Percentiles rank a stretch among this genome's conserved stretches.
These are phyloP conservation scores for Microctenopoma steveboyesi DNA, from an alignment of 2,797 vertebrate genomes.

Conservation along the genomic window DNA sequence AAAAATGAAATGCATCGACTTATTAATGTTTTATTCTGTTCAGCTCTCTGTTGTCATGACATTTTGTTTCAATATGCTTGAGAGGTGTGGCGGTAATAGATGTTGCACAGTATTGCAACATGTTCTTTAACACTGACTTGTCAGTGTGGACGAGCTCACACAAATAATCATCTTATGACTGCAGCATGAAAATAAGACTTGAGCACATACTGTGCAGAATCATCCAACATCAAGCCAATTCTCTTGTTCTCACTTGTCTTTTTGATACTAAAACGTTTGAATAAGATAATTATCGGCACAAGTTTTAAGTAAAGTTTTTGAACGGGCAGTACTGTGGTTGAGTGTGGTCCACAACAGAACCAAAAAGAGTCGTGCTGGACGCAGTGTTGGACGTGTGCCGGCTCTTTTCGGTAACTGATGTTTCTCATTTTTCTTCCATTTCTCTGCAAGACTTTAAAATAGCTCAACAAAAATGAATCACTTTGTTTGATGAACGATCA, in stretches of 20 bases:
- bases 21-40: slow-evolving; percentile 13
- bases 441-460: neutral
- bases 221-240: neutral
- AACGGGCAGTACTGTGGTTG: neutral
- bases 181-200: slow-evolving; percentile 18
- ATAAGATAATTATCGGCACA: neutral
- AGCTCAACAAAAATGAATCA: no score
- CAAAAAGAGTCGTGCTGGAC: neutral
- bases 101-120: slow-evolving; percentile 63
- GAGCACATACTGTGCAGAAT: neutral
- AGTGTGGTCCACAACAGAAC: neutral
- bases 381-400: no score
- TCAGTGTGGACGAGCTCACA: slow-evolving; percentile 39
- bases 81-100: slow-evolving; percentile 39
- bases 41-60: slow-evolving; percentile 54
- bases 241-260: neutral
- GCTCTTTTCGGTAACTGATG: no score
- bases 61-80: slow-evolving; percentile 14
- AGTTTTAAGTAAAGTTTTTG: neutral
- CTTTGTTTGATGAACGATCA: no score
- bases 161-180: slow-evolving; percentile 32
- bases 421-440: neutral
- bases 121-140: slow-evolving; percentile 38
- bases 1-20: slow-evolving; percentile 47
- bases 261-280: neutral